Evolutionary conservation across 2,113 vertebrate genomes (phyloP), one percentile per base, ranked within the genome.

Genomic region (Machaerirhynchus nigripectus): DNA sequence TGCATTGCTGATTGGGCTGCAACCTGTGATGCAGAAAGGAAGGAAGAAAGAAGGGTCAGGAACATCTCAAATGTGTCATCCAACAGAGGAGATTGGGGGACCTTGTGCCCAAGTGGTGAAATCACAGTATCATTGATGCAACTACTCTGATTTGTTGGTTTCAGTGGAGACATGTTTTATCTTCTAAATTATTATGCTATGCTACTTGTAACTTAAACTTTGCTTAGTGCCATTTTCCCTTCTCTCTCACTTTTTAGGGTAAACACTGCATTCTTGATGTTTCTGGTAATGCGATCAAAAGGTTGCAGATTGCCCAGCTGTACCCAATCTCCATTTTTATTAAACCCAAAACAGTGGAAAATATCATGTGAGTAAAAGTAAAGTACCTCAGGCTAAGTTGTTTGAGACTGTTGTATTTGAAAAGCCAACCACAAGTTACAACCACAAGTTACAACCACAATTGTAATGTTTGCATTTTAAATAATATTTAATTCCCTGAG

Each of bases 221-320:
- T 92, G 40, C 88, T 95, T 46, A 91, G 39, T 90, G 27, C 24
- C 9, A 1, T 91, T 63, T 96, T 95, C 26, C n/a, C 4, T 81
- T 92, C 19, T 93, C 61, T 78, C 40, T 94, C 64, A 46, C 88
- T 93, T 53, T 90, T 93, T 97, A 99, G 99, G 99, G 99, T 20
- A 99, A 99, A 97, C 99, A 99, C 90, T 99, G 99, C 95, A 99
- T 99, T 95, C 98, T 99, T 52, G 99, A 99, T 89, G 99, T 99
- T 77, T 99, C 99, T 13, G 99, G 99, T 85, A 99, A 99, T 78
- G 99, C 99, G 27, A 99, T 99, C 97, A 99, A 99, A 97, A 99
- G 99, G 88, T 98, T 99, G 70, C 99, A 99, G 96, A 98, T 99
- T 82, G 99, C 99, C 63, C 98, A 98, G 95, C 98, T 99, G 49